Base-by-base conservation (phyloP, 2,113 vertebrate genomes). In the Silurus meridionalis region DNA sequence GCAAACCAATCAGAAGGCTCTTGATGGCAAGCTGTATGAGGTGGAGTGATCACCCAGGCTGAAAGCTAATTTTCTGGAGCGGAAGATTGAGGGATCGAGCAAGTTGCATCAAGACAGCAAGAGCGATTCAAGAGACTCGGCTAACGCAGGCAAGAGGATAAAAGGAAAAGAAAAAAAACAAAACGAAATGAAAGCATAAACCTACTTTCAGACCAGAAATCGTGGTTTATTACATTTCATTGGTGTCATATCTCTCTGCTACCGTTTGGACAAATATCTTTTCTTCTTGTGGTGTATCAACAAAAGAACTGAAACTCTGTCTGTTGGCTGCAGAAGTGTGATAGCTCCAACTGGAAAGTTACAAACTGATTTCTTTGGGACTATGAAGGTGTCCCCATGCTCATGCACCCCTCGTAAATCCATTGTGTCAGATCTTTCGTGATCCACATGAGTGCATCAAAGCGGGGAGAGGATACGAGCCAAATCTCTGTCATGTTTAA, bases 31-130 rank as follows among this genome's bases (percentile, higher is more conserved):
- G 87, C 87, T 92, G 89, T 80, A 67, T 61, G 85, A 87, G 83
- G 91, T 91, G 86, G 88, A 88, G 88, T 83, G 87, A 89, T 92
- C 90, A 91, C 79, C 87, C 74, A 83, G 93, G 94, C 93, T 93
- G 89, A 93, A 87, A 91, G 93, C 92, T 92, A 91, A 92, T 91
- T 84, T 92, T 87, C 87, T 53, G 74, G 72, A 82, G 80, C 69
- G 58, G 88, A 64, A 28, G 61, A 80, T 80, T 93, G 90, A 91
- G 90, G 90, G 91, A 17, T 85, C 57, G 8, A 74, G 78, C 57
- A 28, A 85, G 87, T 66, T 82, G 90, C 87, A 85, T 64, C 91
- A 91, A 90, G 91, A 91, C 90, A 89, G 88, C 81, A 52, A 37
- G 92, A 80, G 91, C 89, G 89, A 86, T 92, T 87, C 87, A 87